phyloP scores from a whole-genome alignment of 1,140 invertebrate genomes.

The Nixonia krombeini region DNA sequence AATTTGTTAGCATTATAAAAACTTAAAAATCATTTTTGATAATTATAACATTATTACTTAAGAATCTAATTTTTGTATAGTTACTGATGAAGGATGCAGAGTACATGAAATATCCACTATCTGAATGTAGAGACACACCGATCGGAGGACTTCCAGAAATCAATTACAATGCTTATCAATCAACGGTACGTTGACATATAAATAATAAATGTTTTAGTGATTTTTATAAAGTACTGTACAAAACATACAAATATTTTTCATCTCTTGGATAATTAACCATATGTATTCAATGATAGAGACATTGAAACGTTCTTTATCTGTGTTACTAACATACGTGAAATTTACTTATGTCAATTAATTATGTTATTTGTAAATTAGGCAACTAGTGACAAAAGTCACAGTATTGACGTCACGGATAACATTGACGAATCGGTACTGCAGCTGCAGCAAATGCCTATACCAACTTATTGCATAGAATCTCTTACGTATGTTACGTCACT shows the following conservation, averaged over 20 bases:
- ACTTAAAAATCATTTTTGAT: too few species aligned
- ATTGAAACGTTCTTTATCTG: too few species aligned
- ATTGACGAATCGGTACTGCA: slow-evolving; percentile 63
- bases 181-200: slow-evolving; percentile 28
- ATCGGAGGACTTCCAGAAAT: slow-evolving; percentile 55
- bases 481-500: slow-evolving; percentile 61
- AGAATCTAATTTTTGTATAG: slow-evolving; percentile 10
- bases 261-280: too few species aligned
- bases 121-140: slow-evolving; percentile 53
- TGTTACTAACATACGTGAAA: too few species aligned
- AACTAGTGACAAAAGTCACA: slow-evolving; percentile 52
- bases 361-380: slow-evolving; percentile 35
- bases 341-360: too few species aligned
- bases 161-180: slow-evolving; percentile 57
- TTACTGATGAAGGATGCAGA: slow-evolving; percentile 47
- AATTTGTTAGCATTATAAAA: too few species aligned
- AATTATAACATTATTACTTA: too few species aligned
- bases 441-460: slow-evolving; percentile 70
- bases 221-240: too few species aligned
- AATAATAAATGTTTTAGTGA: neutral
- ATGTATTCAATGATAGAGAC: too few species aligned
- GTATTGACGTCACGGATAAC: slow-evolving; percentile 45
- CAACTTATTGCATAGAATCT: slow-evolving; percentile 71
- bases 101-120: slow-evolving; percentile 33
- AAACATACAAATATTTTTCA: too few species aligned